Percentiles rank a stretch among this genome's conserved stretches.
Conservation (phyloP, 1,140 invertebrate species). For the Drosophila pachea region DNA sequence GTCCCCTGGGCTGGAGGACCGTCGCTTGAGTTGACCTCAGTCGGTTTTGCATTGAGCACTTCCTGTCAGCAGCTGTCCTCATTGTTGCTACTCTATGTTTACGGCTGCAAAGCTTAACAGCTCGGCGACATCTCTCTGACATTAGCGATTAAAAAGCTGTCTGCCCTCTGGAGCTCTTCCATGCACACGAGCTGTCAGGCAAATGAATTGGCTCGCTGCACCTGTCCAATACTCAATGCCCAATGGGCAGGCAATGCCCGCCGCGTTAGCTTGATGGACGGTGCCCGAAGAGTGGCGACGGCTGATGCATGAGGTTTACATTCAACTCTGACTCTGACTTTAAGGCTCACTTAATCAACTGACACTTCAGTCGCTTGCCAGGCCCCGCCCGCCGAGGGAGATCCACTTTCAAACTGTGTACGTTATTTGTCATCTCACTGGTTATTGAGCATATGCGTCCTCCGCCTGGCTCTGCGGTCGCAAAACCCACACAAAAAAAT, state of each 20-base stretch:
- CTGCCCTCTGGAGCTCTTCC: neutral
- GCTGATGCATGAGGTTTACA: slow-evolving; percentile 4
- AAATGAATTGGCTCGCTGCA: slow-evolving; percentile 55
- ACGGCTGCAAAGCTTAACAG: slow-evolving; percentile 58
- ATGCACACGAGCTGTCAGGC: slow-evolving; percentile 44
- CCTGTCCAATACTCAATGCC: neutral
- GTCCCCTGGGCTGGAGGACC: slow-evolving; percentile 23
- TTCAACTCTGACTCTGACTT: slow-evolving; percentile 28
- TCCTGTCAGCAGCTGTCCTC: slow-evolving; percentile 49
- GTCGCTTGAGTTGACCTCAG: slow-evolving; percentile 39
- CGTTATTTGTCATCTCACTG: slow-evolving; percentile 21
- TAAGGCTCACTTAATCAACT: slow-evolving; percentile 30
- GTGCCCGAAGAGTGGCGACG: neutral
- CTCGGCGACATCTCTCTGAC: slow-evolving; percentile 50
- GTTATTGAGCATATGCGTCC: neutral
- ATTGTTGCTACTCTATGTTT: slow-evolving; percentile 54
- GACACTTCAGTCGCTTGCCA: slow-evolving; percentile 23
- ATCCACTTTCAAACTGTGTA: slow-evolving; percentile 6
- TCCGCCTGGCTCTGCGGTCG: too few species aligned
- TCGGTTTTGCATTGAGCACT: slow-evolving; percentile 56
- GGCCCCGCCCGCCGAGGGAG: neutral
- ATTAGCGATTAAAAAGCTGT: slow-evolving; percentile 42
- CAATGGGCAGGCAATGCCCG: neutral
- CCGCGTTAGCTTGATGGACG: neutral
- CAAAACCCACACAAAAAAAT: too few species aligned